Percentiles rank a stretch among this genome's conserved stretches.
These are phyloP conservation scores for Gasterosteus aculeatus DNA, from an alignment of 2,113 vertebrate genomes.

Conservation along the genomic window DNA sequence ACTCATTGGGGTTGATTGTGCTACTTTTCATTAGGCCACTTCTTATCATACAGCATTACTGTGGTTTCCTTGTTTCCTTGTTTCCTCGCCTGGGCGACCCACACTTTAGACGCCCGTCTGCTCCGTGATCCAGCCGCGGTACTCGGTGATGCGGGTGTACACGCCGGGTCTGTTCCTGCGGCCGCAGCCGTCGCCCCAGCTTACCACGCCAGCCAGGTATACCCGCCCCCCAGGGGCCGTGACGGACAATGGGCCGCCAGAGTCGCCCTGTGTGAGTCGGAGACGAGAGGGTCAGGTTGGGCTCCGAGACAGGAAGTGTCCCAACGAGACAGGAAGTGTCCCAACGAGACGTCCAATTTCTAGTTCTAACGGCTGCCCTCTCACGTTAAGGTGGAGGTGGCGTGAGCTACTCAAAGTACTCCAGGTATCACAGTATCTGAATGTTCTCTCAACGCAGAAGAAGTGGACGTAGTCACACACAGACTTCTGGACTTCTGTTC, in stretches of 20 bases:
- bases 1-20: too few species aligned
- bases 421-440: too few species aligned
- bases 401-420: too few species aligned
- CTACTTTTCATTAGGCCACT: too few species aligned
- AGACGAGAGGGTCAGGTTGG: background rate
- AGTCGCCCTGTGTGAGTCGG: slow-evolving; percentile 86
- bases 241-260: slow-evolving; percentile 88
- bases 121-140: slow-evolving; percentile 85
- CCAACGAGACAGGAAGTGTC: background rate
- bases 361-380: background rate
- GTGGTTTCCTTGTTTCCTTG: too few species aligned
- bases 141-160: slow-evolving; percentile 85
- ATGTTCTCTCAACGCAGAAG: too few species aligned
- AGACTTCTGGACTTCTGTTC: too few species aligned
- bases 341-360: background rate
- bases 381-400: too few species aligned
- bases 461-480: too few species aligned
- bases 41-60: too few species aligned
- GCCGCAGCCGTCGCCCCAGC: slow-evolving; percentile 91
- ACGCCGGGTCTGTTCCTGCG: slow-evolving; percentile 85
- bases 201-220: slow-evolving; percentile 88
- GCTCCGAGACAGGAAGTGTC: background rate
- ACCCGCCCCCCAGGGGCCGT: slow-evolving; percentile 66
- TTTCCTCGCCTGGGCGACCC: too few species aligned
- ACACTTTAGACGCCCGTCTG: slow-evolving; percentile 63